Percentiles rank a stretch among this genome's conserved stretches.
Conservation (phyloP, 2,888 invertebrate species). For the Sminthurinus aureus region DNA sequence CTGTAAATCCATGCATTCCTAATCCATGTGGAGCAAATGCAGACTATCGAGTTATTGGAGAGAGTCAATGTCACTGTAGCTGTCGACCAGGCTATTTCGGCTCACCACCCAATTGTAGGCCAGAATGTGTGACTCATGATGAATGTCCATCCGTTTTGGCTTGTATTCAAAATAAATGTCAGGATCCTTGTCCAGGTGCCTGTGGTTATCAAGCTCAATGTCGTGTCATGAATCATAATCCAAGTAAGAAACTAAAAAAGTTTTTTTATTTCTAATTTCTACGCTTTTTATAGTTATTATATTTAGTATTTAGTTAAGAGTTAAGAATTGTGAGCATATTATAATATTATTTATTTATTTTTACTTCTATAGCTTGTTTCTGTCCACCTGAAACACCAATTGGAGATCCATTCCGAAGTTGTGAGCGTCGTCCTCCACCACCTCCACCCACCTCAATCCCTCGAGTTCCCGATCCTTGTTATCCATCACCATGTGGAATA, state of each 20-base stretch:
- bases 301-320: no score
- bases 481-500: slow-evolving; percentile 73
- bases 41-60: slow-evolving; percentile 62
- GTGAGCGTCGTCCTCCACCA: slow-evolving; percentile 60
- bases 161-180: slow-evolving; percentile 72
- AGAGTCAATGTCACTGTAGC: slow-evolving; percentile 61
- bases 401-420: slow-evolving; percentile 74
- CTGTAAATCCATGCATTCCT: slow-evolving; percentile 61
- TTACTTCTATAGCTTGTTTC: slow-evolving; percentile 68
- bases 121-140: slow-evolving; percentile 74
- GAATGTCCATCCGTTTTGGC: slow-evolving; percentile 77
- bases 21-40: slow-evolving; percentile 82
- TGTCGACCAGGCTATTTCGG: slow-evolving; percentile 62
- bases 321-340: slow-evolving; percentile 72
- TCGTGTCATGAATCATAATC: slow-evolving; percentile 60
- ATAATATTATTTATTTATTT: no score
- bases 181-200: slow-evolving; percentile 57
- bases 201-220: slow-evolving; percentile 60
- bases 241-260: slow-evolving; percentile 38
- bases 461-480: slow-evolving; percentile 64
- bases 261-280: no score
- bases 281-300: no score
- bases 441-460: slow-evolving; percentile 63
- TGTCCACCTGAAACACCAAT: slow-evolving; percentile 67
- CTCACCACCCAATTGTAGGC: slow-evolving; percentile 62